These are phyloP conservation scores for Lagodon rhomboides DNA, from an alignment of 2,797 vertebrate species.

Conservation along the genomic window DNA sequence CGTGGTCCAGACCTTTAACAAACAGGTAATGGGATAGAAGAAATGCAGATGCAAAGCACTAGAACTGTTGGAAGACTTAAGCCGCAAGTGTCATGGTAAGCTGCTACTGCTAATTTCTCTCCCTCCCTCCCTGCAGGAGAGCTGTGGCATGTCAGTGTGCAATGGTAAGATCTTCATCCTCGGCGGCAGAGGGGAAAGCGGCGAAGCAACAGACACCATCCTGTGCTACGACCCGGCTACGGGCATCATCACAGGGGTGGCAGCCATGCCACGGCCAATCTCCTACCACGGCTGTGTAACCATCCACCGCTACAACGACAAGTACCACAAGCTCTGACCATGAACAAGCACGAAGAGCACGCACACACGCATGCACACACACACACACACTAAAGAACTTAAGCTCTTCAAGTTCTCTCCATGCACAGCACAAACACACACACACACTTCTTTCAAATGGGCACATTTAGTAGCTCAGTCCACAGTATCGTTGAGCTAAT, in stretches of 20 bases:
- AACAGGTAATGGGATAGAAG: conserved; percentile 87
- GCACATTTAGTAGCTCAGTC: conserved; percentile 35
- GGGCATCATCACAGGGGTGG: conserved; percentile 94
- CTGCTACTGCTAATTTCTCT: neutral
- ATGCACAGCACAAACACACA: conserved; percentile 35
- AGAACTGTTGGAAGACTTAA: neutral
- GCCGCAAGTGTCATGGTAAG: neutral
- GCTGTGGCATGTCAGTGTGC: conserved; percentile 98
- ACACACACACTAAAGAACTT: conserved; percentile 39
- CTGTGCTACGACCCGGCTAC: conserved; percentile 95
- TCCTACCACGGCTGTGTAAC: conserved; percentile 98
- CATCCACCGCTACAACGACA: conserved; percentile 97
- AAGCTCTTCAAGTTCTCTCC: conserved; percentile 29
- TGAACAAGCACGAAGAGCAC: conserved; percentile 25
- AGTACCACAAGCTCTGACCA: conserved; percentile 85
- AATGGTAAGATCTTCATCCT: conserved; percentile 99
- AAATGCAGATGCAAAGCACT: neutral
- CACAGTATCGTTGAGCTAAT: conserved; percentile 25
- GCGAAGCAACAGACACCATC: conserved; percentile 95
- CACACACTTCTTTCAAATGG: conserved; percentile 12
- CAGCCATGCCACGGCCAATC: conserved; percentile 96
- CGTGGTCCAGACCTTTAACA: conserved; percentile 95
- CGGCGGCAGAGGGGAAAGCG: conserved; percentile 94
- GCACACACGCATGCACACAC: conserved; percentile 7
- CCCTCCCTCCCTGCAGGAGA: conserved; percentile 87